These are phyloP conservation scores for Scrobipalpa atriplicella DNA, from an alignment of 2,888 invertebrate genomes.

Conservation along the genomic window DNA sequence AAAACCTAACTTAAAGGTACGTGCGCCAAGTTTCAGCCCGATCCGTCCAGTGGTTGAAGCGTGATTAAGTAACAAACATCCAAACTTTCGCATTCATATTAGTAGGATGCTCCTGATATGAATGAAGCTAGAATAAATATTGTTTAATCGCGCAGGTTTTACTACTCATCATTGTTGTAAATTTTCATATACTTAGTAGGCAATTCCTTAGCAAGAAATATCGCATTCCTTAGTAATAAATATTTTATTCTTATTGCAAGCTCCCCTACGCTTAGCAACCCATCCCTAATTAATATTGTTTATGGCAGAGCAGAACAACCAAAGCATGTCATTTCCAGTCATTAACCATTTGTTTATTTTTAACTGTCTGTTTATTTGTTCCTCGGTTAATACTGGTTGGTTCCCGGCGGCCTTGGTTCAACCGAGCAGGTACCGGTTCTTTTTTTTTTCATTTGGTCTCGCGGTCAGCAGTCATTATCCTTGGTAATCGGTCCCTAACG, in stretches of 20 bases:
- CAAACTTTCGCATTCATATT: too few species aligned
- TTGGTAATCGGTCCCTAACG: slow-evolving; percentile 54
- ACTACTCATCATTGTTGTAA: too few species aligned
- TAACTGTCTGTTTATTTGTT: slow-evolving; percentile 15
- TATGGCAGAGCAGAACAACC: background rate
- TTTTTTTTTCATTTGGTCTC: slow-evolving; percentile 50
- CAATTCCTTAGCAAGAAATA: too few species aligned
- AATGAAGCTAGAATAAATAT: too few species aligned
- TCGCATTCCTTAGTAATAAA: background rate
- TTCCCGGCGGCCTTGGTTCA: slow-evolving; percentile 62
- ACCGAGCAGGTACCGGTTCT: slow-evolving; percentile 69
- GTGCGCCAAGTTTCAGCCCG: too few species aligned
- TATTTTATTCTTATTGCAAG: background rate
- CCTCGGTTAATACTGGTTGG: slow-evolving; percentile 31
- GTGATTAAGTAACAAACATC: too few species aligned
- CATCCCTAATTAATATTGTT: slow-evolving; percentile 8
- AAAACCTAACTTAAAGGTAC: too few species aligned
- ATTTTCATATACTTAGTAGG: too few species aligned
- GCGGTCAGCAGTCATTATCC: slow-evolving; percentile 59
- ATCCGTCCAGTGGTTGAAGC: too few species aligned
- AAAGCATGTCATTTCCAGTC: slow-evolving; percentile 14
- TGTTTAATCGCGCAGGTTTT: too few species aligned
- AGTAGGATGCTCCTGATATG: too few species aligned
- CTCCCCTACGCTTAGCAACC: background rate
- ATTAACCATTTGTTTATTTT: slow-evolving; percentile 6